These are phyloP conservation scores for Lethenteron camtschaticum DNA, from an alignment of 2,113 vertebrate genomes.

Conservation along the genomic window DNA sequence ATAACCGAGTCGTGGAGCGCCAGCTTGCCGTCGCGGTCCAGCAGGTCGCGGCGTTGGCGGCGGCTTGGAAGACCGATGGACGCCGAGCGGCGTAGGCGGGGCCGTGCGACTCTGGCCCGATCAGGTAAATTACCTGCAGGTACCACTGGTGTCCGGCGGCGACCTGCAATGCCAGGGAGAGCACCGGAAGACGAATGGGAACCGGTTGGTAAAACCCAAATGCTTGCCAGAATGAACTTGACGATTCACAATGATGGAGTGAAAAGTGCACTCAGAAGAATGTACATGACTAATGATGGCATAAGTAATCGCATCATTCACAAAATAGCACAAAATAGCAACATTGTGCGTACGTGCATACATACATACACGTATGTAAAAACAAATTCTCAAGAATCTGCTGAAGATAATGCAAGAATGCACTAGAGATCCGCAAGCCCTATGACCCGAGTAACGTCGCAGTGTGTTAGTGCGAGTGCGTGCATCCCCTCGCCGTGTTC, in stretches of 20 bases:
- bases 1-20: conserved; percentile 55
- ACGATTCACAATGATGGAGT: too few species aligned
- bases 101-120: conserved; percentile 46
- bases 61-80: conserved; percentile 13
- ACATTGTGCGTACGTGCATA: not conserved
- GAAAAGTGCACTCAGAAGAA: too few species aligned
- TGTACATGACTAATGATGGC: too few species aligned
- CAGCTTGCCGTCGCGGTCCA: conserved; percentile 22
- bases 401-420: too few species aligned
- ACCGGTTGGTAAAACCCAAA: not conserved
- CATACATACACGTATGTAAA: not conserved
- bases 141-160: conserved; percentile 97
- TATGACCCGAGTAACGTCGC: too few species aligned
- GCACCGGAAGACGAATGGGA: not conserved
- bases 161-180: conserved; percentile 29
- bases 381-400: not conserved
- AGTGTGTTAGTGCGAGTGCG: too few species aligned
- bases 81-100: conserved; percentile 48
- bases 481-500: too few species aligned
- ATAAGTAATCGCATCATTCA: too few species aligned
- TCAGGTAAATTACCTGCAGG: conserved; percentile 85
- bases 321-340: not conserved
- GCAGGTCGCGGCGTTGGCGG: conserved; percentile 40
- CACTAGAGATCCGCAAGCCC: too few species aligned
- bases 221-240: not conserved